phyloP scores from a whole-genome alignment of 2,888 invertebrate species.

The Troides helena region DNA sequence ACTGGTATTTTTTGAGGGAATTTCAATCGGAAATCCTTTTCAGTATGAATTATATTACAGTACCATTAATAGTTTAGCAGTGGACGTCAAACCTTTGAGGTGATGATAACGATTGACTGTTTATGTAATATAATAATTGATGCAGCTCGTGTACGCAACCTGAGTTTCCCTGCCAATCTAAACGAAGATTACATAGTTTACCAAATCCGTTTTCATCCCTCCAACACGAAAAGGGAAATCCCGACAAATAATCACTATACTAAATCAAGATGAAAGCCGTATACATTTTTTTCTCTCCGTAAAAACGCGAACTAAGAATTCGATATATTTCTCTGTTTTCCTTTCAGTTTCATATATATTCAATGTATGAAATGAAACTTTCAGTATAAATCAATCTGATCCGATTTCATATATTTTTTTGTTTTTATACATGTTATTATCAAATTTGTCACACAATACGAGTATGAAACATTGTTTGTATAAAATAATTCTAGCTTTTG shows the following conservation, averaged over 20 bases:
- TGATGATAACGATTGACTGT: conserved; percentile 1
- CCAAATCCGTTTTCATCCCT: conserved; percentile 20
- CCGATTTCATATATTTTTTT: background rate
- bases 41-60: background rate
- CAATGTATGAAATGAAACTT: conserved; percentile 5
- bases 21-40: background rate
- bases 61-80: background rate
- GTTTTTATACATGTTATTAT: background rate
- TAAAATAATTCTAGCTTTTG: too few relatives aligned
- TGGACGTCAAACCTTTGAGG: too few relatives aligned
- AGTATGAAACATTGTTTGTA: too few relatives aligned
- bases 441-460: too few relatives aligned
- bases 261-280: conserved; percentile 22
- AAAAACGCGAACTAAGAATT: conserved; percentile 17
- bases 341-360: conserved; percentile 4
- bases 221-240: conserved; percentile 25
- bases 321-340: conserved; percentile 7
- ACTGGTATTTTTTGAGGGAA: background rate
- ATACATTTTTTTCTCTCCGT: conserved; percentile 13
- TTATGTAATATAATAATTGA: conserved; percentile 8
- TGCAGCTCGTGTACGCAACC: conserved; percentile 15
- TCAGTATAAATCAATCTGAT: background rate
- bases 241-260: conserved; percentile 27
- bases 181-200: conserved; percentile 25
- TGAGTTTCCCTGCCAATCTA: conserved; percentile 1